Evolutionary conservation across 2,113 vertebrate genomes (phyloP), one percentile per base, ranked within the genome.

Genomic region (Octodon degus): DNA sequence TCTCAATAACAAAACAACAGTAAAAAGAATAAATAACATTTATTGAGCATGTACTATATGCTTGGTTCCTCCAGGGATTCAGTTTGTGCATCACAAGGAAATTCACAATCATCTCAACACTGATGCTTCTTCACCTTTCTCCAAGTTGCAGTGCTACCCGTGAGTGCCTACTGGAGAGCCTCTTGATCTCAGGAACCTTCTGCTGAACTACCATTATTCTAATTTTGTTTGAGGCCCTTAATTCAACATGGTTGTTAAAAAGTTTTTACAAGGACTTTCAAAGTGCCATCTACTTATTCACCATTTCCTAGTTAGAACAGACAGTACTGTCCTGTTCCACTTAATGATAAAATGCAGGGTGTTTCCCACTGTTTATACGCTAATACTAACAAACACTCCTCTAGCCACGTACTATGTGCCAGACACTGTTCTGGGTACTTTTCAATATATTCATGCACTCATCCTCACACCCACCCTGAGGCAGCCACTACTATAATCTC

Each of bases 201-300:
- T 13, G 17, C 55, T 74, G 4, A 79, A 34, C 27, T 70, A 50
- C 8, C 53, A n/a, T 37, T 62, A 81, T 40, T 63, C 43, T 83
- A 86, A 81, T 94, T 88, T 63, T 67, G 17, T 34, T 40, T 93
- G 81, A 89, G 30, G 11, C 25, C 43, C 34, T 93, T 89, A 60
- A 93, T 55, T 93, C 32, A 47, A 37, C 32, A 10, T 32, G 34
- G 30, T 25, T 50, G 7, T 34, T 50, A 68, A 74, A 43, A 50
- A 60, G 27, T 17, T 93, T 89, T 80, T 22, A 55, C 92, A 92
- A 85, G 53, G 6, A 91, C 55, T 93, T 92, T 67, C 70, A 77
- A 83, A 89, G 74, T 83, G 74, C 20, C 2, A 22, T 90, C 12
- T 25, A 83, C 53, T 81, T 76, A 58, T 24, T 77, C 94, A 68